Conservation (phyloP, 2,888 invertebrate genomes). For the Hetaerina titia region DNA sequence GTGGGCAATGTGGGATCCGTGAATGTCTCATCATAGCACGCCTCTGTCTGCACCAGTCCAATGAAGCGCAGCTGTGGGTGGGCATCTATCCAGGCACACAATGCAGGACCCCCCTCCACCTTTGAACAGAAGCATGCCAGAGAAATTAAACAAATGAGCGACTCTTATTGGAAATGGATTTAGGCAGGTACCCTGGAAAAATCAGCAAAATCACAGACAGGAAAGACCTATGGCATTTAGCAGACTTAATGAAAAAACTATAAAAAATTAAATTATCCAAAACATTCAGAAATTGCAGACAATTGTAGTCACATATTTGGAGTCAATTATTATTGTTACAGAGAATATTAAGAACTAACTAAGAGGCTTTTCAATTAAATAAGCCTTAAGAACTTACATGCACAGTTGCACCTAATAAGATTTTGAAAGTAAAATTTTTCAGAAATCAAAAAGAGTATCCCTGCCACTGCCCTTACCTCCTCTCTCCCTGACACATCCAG, state of each 20-base stretch:
- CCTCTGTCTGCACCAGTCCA: slow-evolving; percentile 80
- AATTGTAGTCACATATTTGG: no score
- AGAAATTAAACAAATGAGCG: not conserved
- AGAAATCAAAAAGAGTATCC: slow-evolving; percentile 22
- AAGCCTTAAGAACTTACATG: no score
- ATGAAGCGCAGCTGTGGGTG: slow-evolving; percentile 79
- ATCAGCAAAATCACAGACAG: no score
- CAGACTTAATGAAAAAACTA: not conserved
- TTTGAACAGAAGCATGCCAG: not conserved
- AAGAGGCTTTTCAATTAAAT: no score
- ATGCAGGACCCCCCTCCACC: slow-evolving; percentile 72
- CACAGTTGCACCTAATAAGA: no score
- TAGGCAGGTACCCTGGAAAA: not conserved
- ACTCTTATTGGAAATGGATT: not conserved
- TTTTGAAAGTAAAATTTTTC: slow-evolving; percentile 56
- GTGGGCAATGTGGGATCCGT: slow-evolving; percentile 76
- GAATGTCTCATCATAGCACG: slow-evolving; percentile 79
- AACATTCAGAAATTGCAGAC: no score
- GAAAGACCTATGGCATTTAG: no score
- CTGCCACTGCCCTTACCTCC: slow-evolving; percentile 12
- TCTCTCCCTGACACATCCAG: slow-evolving; percentile 54
- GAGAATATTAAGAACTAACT: no score
- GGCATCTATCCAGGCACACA: slow-evolving; percentile 68
- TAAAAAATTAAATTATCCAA: no score
- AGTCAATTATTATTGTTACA: no score